Percentiles rank a stretch among this genome's conserved stretches.
Conservation (phyloP, 2,113 vertebrate genomes). For the Erythrolamprus reginae region DNA sequence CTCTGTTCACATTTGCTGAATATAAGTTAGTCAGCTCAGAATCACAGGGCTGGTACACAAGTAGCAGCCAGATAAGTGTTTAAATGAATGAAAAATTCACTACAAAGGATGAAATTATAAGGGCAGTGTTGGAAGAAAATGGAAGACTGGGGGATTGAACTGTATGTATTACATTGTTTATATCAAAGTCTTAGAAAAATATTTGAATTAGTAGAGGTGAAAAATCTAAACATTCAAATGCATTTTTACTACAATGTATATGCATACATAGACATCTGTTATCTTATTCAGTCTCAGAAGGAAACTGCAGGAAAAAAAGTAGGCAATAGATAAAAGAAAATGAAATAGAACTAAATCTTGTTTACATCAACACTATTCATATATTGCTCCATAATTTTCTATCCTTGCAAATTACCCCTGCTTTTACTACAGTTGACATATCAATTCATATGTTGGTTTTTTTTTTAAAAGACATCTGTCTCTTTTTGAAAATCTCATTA, state of each 20-base stretch:
- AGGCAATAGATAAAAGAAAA: background rate
- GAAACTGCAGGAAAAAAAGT: background rate
- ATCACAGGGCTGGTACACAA: background rate
- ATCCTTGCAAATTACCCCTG: background rate
- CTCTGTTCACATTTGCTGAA: background rate
- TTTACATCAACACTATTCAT: background rate
- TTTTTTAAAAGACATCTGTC: background rate
- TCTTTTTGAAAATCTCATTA: background rate
- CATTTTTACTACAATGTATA: background rate
- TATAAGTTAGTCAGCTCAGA: background rate
- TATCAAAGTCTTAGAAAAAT: background rate
- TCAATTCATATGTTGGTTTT: background rate
- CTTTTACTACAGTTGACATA: background rate
- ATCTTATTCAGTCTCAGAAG: background rate
- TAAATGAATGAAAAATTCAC: background rate
- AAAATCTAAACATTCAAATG: background rate
- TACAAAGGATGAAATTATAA: background rate
- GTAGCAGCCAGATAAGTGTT: background rate
- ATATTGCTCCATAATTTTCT: background rate
- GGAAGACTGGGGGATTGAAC: background rate
- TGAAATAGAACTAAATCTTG: background rate
- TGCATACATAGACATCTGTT: background rate
- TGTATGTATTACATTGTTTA: background rate
- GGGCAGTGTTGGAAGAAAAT: background rate
- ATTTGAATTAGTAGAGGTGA: background rate